Evolutionary conservation across 2,888 invertebrate species (phyloP).

Genomic region (Octodonta nipae): DNA sequence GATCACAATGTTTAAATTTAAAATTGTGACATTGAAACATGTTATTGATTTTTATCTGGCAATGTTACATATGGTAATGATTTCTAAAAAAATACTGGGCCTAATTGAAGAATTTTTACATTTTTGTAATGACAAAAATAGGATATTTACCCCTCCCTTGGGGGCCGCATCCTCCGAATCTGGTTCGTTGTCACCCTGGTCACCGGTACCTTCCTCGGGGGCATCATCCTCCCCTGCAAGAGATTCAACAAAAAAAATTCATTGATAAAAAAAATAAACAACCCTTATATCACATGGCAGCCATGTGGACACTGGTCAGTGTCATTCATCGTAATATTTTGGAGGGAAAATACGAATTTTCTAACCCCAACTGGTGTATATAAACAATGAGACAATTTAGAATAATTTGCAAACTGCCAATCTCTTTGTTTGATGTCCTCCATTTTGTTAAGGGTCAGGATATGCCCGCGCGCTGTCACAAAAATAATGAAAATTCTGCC

Average conservation of each 20-base stretch:
- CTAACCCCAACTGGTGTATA: constrained; percentile 26
- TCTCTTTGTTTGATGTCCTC: constrained; percentile 65
- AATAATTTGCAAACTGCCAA: constrained; percentile 46
- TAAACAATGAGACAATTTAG: constrained; percentile 16
- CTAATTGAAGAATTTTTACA: neutral
- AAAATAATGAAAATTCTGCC: constrained; percentile 40
- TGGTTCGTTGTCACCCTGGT: constrained; percentile 54
- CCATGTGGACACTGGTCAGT: constrained; percentile 33
- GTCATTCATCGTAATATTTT: constrained; percentile 20
- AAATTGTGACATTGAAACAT: no score
- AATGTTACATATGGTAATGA: no score
- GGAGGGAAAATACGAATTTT: constrained; percentile 33
- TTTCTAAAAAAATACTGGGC: no score
- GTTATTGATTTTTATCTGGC: no score
- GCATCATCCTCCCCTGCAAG: constrained; percentile 52
- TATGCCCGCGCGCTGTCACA: constrained; percentile 48
- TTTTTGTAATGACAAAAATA: neutral
- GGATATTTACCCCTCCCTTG: constrained; percentile 33
- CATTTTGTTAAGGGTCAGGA: constrained; percentile 66
- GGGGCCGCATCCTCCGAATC: constrained; percentile 59
- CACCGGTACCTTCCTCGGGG: constrained; percentile 51
- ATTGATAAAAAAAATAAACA: constrained; percentile 3
- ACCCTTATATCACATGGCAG: constrained; percentile 9
- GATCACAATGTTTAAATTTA: no score
- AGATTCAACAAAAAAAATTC: neutral